These are phyloP conservation scores for Strix occidentalis DNA, from an alignment of 2,797 vertebrate species.

Conservation along the genomic window DNA sequence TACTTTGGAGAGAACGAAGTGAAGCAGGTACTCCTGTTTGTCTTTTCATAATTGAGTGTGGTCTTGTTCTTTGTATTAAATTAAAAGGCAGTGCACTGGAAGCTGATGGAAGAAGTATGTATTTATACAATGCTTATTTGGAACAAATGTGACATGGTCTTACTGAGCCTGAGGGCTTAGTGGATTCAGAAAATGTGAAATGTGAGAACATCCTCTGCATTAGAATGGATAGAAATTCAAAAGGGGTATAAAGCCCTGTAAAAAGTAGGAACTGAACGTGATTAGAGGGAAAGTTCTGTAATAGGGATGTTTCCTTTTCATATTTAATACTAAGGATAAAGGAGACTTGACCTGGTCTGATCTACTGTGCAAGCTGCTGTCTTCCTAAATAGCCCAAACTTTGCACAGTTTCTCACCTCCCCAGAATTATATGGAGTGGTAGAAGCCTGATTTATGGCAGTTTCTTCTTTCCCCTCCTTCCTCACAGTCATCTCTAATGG, in stretches of 20 bases:
- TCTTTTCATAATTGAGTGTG: background rate
- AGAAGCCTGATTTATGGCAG: background rate
- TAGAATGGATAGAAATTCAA: background rate
- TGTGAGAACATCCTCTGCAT: background rate
- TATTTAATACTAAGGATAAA: background rate
- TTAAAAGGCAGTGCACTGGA: background rate
- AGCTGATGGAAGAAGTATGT: background rate
- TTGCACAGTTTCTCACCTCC: background rate
- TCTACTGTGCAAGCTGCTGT: background rate
- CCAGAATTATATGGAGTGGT: background rate
- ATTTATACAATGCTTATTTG: background rate
- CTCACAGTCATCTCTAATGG: slow-evolving; percentile 20
- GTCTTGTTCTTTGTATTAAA: background rate
- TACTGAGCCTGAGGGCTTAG: background rate
- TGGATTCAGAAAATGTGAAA: background rate
- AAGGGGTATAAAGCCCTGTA: background rate
- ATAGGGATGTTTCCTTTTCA: background rate
- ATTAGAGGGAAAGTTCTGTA: background rate
- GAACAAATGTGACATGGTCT: background rate
- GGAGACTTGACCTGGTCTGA: background rate
- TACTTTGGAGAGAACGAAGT: background rate
- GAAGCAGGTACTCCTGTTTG: background rate
- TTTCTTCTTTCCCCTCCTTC: slow-evolving; percentile 8
- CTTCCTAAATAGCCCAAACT: slow-evolving; percentile 21
- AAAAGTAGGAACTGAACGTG: background rate